Base-by-base conservation (phyloP, 2,113 vertebrate species). In the Holacanthus passer region DNA sequence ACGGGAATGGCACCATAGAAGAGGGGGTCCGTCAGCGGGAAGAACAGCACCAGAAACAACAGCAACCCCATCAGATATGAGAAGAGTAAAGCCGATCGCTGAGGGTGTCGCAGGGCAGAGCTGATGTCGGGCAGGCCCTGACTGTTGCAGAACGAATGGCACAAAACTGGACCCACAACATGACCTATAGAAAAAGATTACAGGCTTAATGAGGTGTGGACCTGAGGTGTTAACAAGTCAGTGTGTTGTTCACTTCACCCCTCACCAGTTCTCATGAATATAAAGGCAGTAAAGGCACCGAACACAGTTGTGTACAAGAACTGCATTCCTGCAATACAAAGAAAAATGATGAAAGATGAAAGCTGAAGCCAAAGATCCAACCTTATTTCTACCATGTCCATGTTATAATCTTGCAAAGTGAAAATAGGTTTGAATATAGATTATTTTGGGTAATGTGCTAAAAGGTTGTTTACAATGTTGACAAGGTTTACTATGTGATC, bases 241-340 rank as follows among this genome's bases (percentile, higher is more conserved):
- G 32, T 9, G 8, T 13, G 43, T 13, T 12, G 17, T 35, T 43
- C 6, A 37, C 10, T 22, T 5, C 32, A 10, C 13, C 41, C 76
- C 79, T 91, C 35, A 95, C 95, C 95, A 89, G 95, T 96, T 65
- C 96, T 94, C 84, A 96, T 94, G 80, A 96, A 96, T 79, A 96
- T 92, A 74, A 96, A 96, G 32, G 95, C 93, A n/a, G 93, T 94
- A 88, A 96, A 96, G 31, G 92, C 94, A 65, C 95, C 95, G 45
- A 97, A 96, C 68, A 96, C 91, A 22, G 94, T 94, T 6, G 96
- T 96, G 89, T 96, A 96, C 73, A 93, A 94, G 91, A 96, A 96
- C 91, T 96, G 95, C 85, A 96, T 93, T 41, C 90, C 95, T 96
- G 92, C 41, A 89, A 87, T 19, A 62, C 20, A 75, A 31, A 47